Evolutionary conservation across 2,113 vertebrate genomes (phyloP), one percentile per base, ranked within the genome.

Genomic region (Lathamus discolor): DNA sequence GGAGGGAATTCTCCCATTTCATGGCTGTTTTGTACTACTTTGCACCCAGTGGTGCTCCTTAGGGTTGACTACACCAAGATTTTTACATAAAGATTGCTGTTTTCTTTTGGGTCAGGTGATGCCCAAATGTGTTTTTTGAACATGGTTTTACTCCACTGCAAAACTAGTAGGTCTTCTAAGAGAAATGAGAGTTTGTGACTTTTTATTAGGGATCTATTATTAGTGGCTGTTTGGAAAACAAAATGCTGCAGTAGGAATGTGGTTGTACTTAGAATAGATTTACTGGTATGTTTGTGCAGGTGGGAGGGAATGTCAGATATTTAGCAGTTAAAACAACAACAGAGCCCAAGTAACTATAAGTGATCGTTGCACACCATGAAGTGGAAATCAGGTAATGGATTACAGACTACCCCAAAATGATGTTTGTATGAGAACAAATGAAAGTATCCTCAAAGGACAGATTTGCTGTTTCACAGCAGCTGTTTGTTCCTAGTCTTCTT

Each of bases 91-190:
- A 96, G 70, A 44, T n/a, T 72, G n/a, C 52, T 4, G 5, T 78
- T 96, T 85, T 96, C 55, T 5, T 88, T 84, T 64, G 80, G 35
- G 55, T 54, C 48, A 63, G 55, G 66, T 41, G 81, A 93, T 78
- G 66, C 84, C 78, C 81, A 94, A 76, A 75, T 95, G 86, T 95
- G 79, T 96, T 92, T 68, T 96, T 92, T 83, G 5, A 4, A 41
- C 51, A 37, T 93, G 66, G 68, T 87, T 96, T 91, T 93, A 80
- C 16, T 79, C 87, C 12, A 10, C 13, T 95, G 81, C 73, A 91
- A 90, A 93, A 94, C 55, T 93, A 96, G 92, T 88, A 79, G 52
- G 84, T 94, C 68, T 97, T 63, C 77, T 68, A 92, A 97, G 83
- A 93, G 79, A 94, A 51, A 10, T 69, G 14, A n/a, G 93, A 90